Percentiles rank a stretch among this genome's conserved stretches.
phyloP scores from a whole-genome alignment of 2,888 invertebrate species.

The Netelia fuscicornis region DNA sequence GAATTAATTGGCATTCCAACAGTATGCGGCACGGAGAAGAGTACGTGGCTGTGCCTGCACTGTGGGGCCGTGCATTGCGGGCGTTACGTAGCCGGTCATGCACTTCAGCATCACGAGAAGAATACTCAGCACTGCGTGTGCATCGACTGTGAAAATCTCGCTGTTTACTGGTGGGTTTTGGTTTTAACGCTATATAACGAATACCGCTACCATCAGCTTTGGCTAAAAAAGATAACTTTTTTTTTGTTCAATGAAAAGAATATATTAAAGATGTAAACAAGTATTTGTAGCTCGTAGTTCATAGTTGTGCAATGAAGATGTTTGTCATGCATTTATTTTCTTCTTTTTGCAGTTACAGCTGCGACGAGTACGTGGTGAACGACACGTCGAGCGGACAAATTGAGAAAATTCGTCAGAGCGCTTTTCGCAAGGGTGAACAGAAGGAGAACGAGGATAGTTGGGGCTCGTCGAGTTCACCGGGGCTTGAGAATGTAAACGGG shows the following conservation, averaged over 20 bases:
- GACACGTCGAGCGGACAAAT: constrained; percentile 87
- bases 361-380: constrained; percentile 92
- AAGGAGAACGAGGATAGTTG: constrained; percentile 82
- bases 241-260: neutral
- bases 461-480: constrained; percentile 79
- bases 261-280: too few relatives aligned
- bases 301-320: too few relatives aligned
- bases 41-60: constrained; percentile 92
- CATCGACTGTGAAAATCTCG: constrained; percentile 91
- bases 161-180: constrained; percentile 90
- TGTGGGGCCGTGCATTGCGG: constrained; percentile 92
- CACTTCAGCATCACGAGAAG: constrained; percentile 89
- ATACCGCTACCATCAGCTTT: neutral
- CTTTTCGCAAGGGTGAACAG: constrained; percentile 80
- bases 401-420: constrained; percentile 86
- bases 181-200: neutral
- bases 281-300: too few relatives aligned
- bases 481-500: constrained; percentile 77
- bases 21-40: constrained; percentile 89
- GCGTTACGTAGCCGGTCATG: constrained; percentile 91
- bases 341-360: constrained; percentile 88
- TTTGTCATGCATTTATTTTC: neutral
- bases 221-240: neutral
- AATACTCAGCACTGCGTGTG: constrained; percentile 89
- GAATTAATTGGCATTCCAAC: constrained; percentile 66